These are phyloP conservation scores for Drosophila heteroneura DNA, from an alignment of 2,888 invertebrate species.

Conservation along the genomic window DNA sequence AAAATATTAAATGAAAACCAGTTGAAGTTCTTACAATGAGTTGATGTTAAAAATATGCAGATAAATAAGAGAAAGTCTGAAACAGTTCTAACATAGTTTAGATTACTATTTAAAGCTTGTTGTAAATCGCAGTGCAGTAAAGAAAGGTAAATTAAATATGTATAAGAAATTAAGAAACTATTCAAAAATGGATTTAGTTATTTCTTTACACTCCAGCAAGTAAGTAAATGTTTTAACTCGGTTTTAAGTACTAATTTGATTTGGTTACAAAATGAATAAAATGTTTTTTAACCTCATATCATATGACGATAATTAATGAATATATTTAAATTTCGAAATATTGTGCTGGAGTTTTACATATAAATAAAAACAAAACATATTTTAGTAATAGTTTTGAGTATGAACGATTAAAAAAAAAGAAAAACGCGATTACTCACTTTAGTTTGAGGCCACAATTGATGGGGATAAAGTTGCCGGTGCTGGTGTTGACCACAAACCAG, in stretches of 20 bases:
- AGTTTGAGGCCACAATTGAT: constrained; percentile 56
- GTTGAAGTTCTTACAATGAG: not conserved
- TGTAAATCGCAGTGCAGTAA: not conserved
- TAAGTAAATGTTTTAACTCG: not conserved
- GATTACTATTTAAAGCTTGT: not conserved
- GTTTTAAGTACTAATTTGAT: not conserved
- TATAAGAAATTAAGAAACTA: not conserved
- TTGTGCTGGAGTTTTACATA: not conserved
- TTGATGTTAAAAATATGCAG: not conserved
- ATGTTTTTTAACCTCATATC: not conserved
- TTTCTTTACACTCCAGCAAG: not conserved
- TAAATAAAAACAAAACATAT: not conserved
- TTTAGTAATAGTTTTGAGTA: not conserved
- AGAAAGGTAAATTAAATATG: not conserved
- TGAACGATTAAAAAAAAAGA: not conserved
- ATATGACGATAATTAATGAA: not conserved
- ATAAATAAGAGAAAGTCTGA: not conserved
- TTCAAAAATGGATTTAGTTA: not conserved
- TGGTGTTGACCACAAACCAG: constrained; percentile 77
- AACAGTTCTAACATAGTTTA: not conserved
- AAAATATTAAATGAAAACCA: not conserved
- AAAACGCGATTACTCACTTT: constrained; percentile 55
- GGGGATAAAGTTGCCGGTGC: constrained; percentile 38
- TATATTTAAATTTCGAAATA: no score
- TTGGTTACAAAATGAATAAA: no score